Evolutionary conservation across 2,888 invertebrate species (phyloP), one percentile per base, ranked within the genome.

Genomic region (Lepidocyrtoides sp.): DNA sequence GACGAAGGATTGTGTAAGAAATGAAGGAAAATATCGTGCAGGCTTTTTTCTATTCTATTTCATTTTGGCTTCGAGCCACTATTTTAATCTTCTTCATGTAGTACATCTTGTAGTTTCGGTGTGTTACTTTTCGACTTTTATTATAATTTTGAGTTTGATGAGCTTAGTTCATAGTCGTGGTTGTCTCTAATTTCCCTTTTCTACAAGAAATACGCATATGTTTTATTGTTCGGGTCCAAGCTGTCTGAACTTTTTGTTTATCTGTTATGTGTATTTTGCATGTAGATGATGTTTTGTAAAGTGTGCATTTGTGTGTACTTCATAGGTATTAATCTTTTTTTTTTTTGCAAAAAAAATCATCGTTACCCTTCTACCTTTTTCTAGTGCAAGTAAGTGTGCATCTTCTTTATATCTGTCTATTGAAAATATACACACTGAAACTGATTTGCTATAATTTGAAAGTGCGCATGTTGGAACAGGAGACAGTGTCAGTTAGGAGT

Each of bases 211-310:
- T 17, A 23, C 60, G 60, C 20, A 48, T 48, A 48, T 8, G 23
- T 26, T n/a, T 5, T 17, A 54, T 2, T 69, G 20, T 79, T 83
- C 29, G 92, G 91, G 72, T 92, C 92, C 92, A 92, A 85, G 92
- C 92, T 91, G 92, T 92, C 92, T 92, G 90, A 69, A 41, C 36
- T 36, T 36, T 8, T n/a, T n/a, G n/a, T n/a, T n/a, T n/a, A n/a
- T n/a, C n/a, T n/a, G n/a, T n/a, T n/a, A n/a, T n/a, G n/a, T n/a
- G n/a, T n/a, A n/a, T 36, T 8, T 36, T 36, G 4, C 8, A 36
- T 36, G 36, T 5, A 36, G 4, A 36, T 3, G 8, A 36, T 5
- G 36, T 36, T 36, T 36, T 36, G 3, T 36, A 5, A 5, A 8
- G 4, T 36, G 8, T 36, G 36, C 4, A 36, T 5, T 3, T 36